Evolutionary conservation across 2,888 invertebrate genomes (phyloP).

Genomic region (Crioceris asparagi): DNA sequence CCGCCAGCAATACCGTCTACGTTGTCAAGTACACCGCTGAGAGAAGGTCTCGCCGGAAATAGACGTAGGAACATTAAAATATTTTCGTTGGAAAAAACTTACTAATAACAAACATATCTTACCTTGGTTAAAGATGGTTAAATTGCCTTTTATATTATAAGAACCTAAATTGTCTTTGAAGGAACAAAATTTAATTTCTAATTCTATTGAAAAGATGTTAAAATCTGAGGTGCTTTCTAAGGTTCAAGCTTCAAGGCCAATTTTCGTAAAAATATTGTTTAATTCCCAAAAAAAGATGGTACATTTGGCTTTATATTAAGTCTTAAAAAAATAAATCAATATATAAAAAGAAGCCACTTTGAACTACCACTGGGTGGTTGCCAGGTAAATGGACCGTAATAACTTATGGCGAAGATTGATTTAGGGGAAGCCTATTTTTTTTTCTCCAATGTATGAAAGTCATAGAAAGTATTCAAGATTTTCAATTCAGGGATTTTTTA

Average conservation of each 20-base stretch:
- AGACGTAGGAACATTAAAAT: neutral
- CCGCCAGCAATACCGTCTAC: neutral
- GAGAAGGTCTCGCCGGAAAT: conserved; percentile 1
- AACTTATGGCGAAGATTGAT: neutral
- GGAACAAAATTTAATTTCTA: too few species aligned
- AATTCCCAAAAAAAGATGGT: conserved; percentile 2
- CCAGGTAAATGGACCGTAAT: neutral
- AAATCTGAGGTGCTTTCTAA: too few species aligned
- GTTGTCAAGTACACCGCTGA: neutral
- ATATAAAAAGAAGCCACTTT: neutral
- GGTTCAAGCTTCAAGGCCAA: conserved; percentile 8
- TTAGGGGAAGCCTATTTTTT: conserved; percentile 1
- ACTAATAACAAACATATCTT: too few species aligned
- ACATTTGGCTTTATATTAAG: conserved; percentile 6
- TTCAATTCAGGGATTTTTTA: conserved; percentile 7
- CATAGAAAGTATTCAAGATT: too few species aligned
- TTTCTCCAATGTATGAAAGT: too few species aligned
- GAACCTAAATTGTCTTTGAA: neutral
- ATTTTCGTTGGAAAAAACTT: neutral
- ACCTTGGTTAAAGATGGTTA: too few species aligned
- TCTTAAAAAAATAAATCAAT: conserved; percentile 6
- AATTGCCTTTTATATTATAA: neutral
- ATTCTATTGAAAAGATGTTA: too few species aligned
- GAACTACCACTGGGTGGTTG: neutral
- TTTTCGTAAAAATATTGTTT: conserved; percentile 12